Base-by-base conservation (phyloP, 2,888 invertebrate genomes). In the Danaus chrysippus region DNA sequence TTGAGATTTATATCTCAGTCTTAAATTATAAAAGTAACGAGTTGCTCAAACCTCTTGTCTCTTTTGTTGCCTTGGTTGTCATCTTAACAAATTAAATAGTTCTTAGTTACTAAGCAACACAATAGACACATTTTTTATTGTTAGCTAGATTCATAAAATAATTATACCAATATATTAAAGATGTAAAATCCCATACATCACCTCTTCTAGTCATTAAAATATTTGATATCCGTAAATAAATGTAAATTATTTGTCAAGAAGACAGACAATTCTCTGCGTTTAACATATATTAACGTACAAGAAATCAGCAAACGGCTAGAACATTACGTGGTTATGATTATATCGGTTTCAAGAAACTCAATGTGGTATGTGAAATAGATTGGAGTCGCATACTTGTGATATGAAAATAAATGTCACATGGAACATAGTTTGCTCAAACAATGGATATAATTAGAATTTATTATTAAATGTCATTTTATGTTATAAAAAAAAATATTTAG, bases 241-340 rank as follows among this genome's bases (percentile, higher is more conserved):
- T 49, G 10, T 17, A 49, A 17, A 49, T 49, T 17, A 49, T 49
- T 17, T 17, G 15, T 17, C 9, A 5, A 3, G 10, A 13, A n/a
- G 46, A 15, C 46, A 3, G 17, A 17, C 49, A 49, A 49, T 49
- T 49, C 49, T 17, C 49, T 49, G 17, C 23, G 23, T n/a, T 10
- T 49, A 49, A 49, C 17, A 49, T 49, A 44, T 13, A 49, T 49
- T 49, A 49, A 49, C 49, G 49, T 49, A 49, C 61, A 61, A 59
- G 64, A 60, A 68, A 63, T 63, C 66, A 61, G 59, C 60, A 59
- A 67, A 68, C 66, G 68, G 58, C 46, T 61, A 61, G 44, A 56
- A 58, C 56, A 52, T 65, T 64, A 64, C 68, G 68, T 65, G 65
- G 62, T 58, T 13, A 42, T 59, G 64, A 63, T 63, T 59, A 59